Percentiles rank a stretch among this genome's conserved stretches.
Evolutionary conservation across 2,113 vertebrate genomes (phyloP).

Genomic region (Glareola pratincola): DNA sequence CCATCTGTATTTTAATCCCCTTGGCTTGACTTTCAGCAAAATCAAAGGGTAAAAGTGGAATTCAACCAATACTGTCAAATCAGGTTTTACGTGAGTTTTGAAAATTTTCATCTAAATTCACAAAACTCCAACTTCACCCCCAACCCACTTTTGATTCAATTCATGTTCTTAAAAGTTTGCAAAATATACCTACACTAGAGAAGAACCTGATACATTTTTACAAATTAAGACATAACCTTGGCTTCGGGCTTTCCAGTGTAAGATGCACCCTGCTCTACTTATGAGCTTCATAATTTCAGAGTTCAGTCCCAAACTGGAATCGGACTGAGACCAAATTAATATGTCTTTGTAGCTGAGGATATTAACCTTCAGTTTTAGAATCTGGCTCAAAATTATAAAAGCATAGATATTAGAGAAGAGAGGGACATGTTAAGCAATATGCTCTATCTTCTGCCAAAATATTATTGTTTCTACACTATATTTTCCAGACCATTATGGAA

Average conservation of each 20-base stretch:
- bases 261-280: background rate
- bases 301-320: background rate
- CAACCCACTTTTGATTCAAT: background rate
- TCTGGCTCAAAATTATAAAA: background rate
- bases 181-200: background rate
- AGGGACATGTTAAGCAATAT: background rate
- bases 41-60: background rate
- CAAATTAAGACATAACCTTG: background rate
- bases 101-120: background rate
- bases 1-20: background rate
- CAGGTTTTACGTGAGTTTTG: background rate
- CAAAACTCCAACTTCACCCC: background rate
- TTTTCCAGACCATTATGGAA: constrained; percentile 5
- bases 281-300: background rate
- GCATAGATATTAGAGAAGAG: background rate
- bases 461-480: background rate
- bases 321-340: background rate
- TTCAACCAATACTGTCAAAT: background rate
- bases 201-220: background rate
- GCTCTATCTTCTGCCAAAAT: background rate
- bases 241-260: background rate
- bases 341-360: background rate
- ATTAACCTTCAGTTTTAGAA: background rate
- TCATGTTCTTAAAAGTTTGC: background rate
- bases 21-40: background rate